phyloP scores from a whole-genome alignment of 2,113 vertebrate species.

The Microtus richardsoni region DNA sequence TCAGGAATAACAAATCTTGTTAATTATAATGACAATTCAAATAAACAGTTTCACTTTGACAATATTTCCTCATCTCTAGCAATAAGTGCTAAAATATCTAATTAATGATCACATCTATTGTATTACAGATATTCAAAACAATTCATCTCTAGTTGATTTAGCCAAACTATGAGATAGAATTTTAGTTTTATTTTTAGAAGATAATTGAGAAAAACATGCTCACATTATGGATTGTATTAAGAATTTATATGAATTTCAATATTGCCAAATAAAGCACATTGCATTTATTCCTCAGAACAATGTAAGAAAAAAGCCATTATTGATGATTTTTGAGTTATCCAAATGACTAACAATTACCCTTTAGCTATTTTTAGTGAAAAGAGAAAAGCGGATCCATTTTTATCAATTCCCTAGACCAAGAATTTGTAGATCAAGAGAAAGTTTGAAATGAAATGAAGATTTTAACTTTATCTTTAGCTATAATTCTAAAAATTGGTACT shows the following conservation, averaged over 20 bases:
- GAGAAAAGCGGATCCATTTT: background rate
- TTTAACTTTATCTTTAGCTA: background rate
- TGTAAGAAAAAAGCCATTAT: background rate
- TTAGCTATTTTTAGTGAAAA: background rate
- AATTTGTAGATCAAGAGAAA: background rate
- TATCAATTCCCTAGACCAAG: background rate
- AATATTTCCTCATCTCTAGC: background rate
- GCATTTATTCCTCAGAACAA: background rate
- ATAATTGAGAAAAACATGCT: background rate
- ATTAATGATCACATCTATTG: background rate
- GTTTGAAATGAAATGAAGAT: background rate
- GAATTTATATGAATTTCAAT: background rate
- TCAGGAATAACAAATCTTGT: background rate
- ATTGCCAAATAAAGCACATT: background rate
- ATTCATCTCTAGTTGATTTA: background rate
- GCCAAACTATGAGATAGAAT: background rate
- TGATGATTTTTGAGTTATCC: background rate
- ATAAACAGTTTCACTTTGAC: background rate
- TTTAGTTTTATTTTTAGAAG: background rate
- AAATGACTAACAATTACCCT: background rate
- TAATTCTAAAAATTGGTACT: background rate
- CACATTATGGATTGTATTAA: background rate
- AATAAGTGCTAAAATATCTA: background rate
- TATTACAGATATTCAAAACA: background rate
- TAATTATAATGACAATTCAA: background rate